Evolutionary conservation across 2,113 vertebrate species (phyloP).

Genomic region (Centropristis striata): DNA sequence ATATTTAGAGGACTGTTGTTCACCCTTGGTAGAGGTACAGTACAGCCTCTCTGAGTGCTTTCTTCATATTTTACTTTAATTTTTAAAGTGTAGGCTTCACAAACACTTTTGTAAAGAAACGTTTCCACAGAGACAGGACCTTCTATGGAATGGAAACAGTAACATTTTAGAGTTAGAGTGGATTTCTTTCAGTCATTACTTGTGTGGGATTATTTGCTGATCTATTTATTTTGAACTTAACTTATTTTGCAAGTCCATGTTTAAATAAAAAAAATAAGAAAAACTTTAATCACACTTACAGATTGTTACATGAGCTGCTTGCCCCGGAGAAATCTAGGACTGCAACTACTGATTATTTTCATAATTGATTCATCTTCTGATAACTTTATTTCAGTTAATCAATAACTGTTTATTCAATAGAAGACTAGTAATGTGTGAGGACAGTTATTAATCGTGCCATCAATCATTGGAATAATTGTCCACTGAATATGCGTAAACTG

Average conservation of each 20-base stretch:
- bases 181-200: background rate
- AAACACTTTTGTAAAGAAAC: background rate
- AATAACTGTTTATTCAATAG: no score
- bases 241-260: background rate
- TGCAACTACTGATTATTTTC: no score
- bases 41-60: background rate
- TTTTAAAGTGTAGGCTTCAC: background rate
- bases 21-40: no score
- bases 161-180: background rate
- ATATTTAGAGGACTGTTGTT: background rate
- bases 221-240: constrained; percentile 6
- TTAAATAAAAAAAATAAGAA: background rate
- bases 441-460: no score
- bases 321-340: constrained; percentile 33
- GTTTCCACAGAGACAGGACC: background rate
- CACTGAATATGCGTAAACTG: no score
- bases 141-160: background rate
- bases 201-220: background rate
- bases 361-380: no score
- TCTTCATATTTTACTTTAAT: background rate
- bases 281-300: constrained; percentile 11
- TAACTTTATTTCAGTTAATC: no score
- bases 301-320: constrained; percentile 16
- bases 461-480: no score
- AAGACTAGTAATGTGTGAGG: no score